These are phyloP conservation scores for Trogon surrucura DNA, from an alignment of 2,113 vertebrate species.

Conservation along the genomic window DNA sequence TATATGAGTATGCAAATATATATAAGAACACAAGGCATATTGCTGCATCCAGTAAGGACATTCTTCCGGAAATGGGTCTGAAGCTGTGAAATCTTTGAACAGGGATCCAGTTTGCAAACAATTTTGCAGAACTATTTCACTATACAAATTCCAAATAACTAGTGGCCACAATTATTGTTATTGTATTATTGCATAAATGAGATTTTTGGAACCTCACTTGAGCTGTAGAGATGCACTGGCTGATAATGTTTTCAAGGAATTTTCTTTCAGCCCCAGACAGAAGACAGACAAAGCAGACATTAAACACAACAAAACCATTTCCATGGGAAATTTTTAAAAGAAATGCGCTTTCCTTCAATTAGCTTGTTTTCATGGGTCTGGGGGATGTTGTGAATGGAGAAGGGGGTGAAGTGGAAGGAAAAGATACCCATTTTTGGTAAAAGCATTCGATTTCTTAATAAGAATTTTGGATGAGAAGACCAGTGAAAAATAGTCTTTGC, in stretches of 20 bases:
- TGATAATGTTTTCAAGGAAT: conserved; percentile 22
- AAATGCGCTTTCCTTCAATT: conserved; percentile 36
- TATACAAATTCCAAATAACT: neutral
- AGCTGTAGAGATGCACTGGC: neutral
- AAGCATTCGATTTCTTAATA: conserved; percentile 34
- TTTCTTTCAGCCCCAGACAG: conserved; percentile 11
- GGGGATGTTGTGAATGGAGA: neutral
- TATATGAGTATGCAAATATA: neutral
- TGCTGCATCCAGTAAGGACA: neutral
- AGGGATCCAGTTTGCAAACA: neutral
- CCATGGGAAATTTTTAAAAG: conserved; percentile 13
- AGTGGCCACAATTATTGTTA: neutral
- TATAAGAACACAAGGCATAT: neutral
- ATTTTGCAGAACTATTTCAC: neutral
- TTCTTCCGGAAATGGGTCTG: neutral
- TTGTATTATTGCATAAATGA: conserved; percentile 5
- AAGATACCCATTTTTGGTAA: conserved; percentile 56
- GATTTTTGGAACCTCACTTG: conserved; percentile 39
- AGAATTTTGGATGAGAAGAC: conserved; percentile 30
- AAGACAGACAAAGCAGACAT: conserved; percentile 22
- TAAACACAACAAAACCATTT: conserved; percentile 47
- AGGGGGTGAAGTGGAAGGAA: conserved; percentile 17
- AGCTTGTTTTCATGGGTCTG: conserved; percentile 6
- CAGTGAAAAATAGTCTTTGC: conserved; percentile 8
- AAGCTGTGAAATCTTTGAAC: neutral